phyloP scores from a whole-genome alignment of 2,797 vertebrate genomes.

The Enteromius fasciolatus region DNA sequence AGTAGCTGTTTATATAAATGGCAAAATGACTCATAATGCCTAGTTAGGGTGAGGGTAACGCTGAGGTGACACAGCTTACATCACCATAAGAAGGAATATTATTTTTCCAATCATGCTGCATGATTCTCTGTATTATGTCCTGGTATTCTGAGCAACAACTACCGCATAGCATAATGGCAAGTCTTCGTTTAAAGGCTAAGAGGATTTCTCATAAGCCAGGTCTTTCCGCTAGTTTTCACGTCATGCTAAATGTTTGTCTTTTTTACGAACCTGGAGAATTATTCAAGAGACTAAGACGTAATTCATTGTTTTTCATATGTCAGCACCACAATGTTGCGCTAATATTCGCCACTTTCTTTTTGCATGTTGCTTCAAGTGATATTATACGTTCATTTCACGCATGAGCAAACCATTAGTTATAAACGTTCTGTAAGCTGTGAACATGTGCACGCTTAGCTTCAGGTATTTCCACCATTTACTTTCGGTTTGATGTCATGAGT shows the following conservation, averaged over 20 bases:
- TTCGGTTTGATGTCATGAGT: conserved; percentile 1
- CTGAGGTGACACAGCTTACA: not conserved
- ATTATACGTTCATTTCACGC: not conserved
- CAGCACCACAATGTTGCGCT: not conserved
- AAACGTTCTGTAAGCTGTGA: not conserved
- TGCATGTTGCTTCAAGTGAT: not conserved
- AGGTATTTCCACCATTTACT: not conserved
- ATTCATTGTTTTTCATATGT: not conserved
- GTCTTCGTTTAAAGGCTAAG: not conserved
- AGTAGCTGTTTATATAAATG: conserved; percentile 6
- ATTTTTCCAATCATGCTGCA: conserved; percentile 3
- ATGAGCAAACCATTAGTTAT: not conserved
- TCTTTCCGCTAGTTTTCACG: not conserved
- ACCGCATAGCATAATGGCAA: not conserved
- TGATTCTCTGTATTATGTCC: not conserved
- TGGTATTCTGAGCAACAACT: not conserved
- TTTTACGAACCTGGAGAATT: not conserved
- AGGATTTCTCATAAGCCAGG: conserved; percentile 1
- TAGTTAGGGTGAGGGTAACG: not conserved
- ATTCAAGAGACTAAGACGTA: not conserved
- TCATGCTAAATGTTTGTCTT: not conserved
- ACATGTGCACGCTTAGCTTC: not conserved
- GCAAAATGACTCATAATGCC: conserved; percentile 8
- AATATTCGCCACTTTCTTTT: conserved; percentile 6
- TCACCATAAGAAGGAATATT: conserved; percentile 8